A percentile compares a stretch with the other conserved stretches of the same genome.
Evolutionary conservation across 2,113 vertebrate genomes (phyloP).

Genomic region (Chaetura pelagica): DNA sequence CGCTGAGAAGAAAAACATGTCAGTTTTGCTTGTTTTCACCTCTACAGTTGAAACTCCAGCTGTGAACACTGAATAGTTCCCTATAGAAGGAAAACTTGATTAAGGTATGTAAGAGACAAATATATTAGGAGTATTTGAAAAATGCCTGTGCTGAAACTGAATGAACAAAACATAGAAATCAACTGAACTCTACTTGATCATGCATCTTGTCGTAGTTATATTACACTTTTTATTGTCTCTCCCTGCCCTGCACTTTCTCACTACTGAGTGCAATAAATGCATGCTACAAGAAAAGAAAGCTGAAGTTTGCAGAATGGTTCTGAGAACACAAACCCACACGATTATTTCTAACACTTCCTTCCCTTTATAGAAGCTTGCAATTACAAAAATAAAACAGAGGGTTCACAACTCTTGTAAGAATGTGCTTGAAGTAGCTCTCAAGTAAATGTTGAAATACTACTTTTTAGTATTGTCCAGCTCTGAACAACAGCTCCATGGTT

Average conservation of each 20-base stretch:
- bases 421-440: neutral
- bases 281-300: neutral
- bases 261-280: neutral
- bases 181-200: neutral
- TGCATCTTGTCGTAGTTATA: neutral
- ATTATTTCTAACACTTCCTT: slow-evolving; percentile 32
- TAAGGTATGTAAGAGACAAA: neutral
- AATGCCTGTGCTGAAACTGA: neutral
- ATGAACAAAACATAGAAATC: neutral
- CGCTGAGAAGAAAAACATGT: neutral
- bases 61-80: neutral
- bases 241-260: neutral
- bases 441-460: neutral
- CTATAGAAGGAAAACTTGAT: neutral
- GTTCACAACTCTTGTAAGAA: neutral
- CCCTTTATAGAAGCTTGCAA: neutral
- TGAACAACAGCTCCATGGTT: neutral
- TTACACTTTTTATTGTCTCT: neutral
- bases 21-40: slow-evolving; percentile 6
- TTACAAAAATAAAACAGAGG: neutral
- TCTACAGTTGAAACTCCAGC: neutral
- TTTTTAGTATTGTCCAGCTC: neutral
- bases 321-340: neutral
- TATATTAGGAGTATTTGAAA: neutral
- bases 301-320: neutral